Base-by-base conservation (phyloP, 1,140 invertebrate genomes). In the Ctenoplectra terminalis region DNA sequence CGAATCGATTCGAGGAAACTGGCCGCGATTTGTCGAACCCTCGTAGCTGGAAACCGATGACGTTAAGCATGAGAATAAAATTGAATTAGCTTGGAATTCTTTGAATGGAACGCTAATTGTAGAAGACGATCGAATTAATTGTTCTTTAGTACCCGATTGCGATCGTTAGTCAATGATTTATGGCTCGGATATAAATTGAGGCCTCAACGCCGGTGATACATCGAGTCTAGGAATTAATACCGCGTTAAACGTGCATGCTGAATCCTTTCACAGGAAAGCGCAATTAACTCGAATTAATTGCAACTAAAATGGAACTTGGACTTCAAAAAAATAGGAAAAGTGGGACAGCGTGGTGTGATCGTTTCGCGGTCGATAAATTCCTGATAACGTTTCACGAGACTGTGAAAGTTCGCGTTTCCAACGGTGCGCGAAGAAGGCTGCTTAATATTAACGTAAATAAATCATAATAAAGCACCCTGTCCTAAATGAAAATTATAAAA, bases 161-260 rank as follows among this genome's bases (percentile, higher is more conserved):
- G 64, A 46, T 67, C 40, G 40, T 67, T 67, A 48, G n/a, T 1
- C 64, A 34, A 34, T 48, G 40, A 48, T 67, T 67, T 67, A 67
- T 48, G 64, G 26, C 13, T 15, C 5, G 15, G 52, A 13, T 56
- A 43, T 60, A 34, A 60, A 60, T 34, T 20, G 58, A 60, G 20
- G 7, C 29, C 31, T 60, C 2, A 20, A 8, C 20, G 15, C 13
- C 4, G 15, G 5, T 20, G 58, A 34, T 34, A 9, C 1, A 13
- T 29, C 7, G 1, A 4, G 26, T 23, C 31, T 34, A 60, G 58
- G 7, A 60, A 60, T 60, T 34, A 34, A 60, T 2, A 67, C 3
- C 9, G 13, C 17, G 26, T 43, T 43, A 66, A 66, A 66, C 29
- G 15, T 31, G 7, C 54, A 15, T 15, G 26, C 17, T 29, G 15